These are phyloP conservation scores for Nomada hirtipes DNA, from an alignment of 2,888 invertebrate species.

Conservation along the genomic window DNA sequence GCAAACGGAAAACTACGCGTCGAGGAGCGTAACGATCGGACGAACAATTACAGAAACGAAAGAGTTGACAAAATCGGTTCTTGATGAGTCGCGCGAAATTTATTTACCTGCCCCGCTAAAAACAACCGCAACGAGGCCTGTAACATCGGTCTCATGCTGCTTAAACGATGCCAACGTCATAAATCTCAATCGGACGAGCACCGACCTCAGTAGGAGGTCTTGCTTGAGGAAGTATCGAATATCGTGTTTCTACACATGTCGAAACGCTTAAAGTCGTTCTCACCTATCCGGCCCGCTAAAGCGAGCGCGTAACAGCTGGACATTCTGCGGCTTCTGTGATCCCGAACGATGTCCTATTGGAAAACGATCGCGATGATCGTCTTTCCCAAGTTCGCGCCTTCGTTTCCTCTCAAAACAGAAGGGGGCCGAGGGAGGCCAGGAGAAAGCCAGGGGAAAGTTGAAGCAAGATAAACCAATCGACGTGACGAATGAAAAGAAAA, in stretches of 20 bases:
- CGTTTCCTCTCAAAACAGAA: constrained; percentile 28
- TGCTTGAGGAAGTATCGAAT: constrained; percentile 76
- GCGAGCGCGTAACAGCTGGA: constrained; percentile 68
- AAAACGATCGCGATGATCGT: constrained; percentile 16
- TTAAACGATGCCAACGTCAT: constrained; percentile 20
- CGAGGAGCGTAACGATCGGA: too few species aligned
- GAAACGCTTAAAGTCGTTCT: constrained; percentile 72
- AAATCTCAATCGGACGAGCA: constrained; percentile 55
- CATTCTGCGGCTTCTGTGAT: constrained; percentile 71
- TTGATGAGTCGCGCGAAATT: background rate
- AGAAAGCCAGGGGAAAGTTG: too few species aligned
- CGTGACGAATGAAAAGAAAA: background rate
- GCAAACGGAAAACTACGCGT: too few species aligned
- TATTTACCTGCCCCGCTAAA: background rate
- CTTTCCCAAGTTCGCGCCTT: constrained; percentile 27
- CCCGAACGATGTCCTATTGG: constrained; percentile 44
- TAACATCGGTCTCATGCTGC: constrained; percentile 8
- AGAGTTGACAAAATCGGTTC: background rate
- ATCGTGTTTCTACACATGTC: constrained; percentile 82
- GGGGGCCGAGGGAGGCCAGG: too few species aligned
- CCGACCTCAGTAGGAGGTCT: constrained; percentile 43
- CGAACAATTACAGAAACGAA: background rate
- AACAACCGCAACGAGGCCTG: background rate
- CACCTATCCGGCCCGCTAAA: constrained; percentile 60
- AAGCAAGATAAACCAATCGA: background rate